Evolutionary conservation across 1,140 invertebrate species (phyloP).

Genomic region (Centruroides sculpturatus): DNA sequence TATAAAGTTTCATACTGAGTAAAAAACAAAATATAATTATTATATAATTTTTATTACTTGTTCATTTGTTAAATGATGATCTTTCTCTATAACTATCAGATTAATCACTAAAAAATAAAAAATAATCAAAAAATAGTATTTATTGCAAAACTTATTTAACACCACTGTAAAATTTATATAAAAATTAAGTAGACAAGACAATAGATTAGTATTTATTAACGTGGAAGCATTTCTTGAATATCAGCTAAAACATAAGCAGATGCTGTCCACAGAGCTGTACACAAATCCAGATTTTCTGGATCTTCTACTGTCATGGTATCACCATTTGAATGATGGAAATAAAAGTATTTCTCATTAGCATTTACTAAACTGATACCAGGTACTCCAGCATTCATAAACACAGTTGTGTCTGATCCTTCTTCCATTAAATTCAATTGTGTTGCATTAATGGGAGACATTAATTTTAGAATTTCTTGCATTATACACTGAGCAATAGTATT

Average conservation of each 20-base stretch:
- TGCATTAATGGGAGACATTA: conserved; percentile 34
- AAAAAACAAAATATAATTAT: too few species aligned
- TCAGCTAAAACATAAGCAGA: conserved; percentile 56
- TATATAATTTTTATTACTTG: too few species aligned
- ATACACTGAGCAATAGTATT: conserved; percentile 16
- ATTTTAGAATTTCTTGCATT: conserved; percentile 7
- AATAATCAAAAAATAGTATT: too few species aligned
- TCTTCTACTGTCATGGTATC: conserved; percentile 61
- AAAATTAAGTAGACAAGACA: too few species aligned
- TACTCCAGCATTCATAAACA: conserved; percentile 43
- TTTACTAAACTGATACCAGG: conserved; percentile 51
- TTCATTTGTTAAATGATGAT: too few species aligned
- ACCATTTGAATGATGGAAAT: conserved; percentile 62
- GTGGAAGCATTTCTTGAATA: conserved; percentile 47
- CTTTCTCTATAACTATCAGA: too few species aligned
- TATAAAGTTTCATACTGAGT: too few species aligned
- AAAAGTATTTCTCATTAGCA: conserved; percentile 57
- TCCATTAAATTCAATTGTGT: conserved; percentile 29
- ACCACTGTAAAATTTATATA: too few species aligned
- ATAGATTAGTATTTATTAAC: background rate
- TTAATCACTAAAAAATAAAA: too few species aligned
- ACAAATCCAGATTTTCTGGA: conserved; percentile 45
- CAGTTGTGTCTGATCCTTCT: conserved; percentile 47
- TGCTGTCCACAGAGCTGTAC: conserved; percentile 57
- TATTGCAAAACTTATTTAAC: too few species aligned